Conservation (phyloP, 2,888 invertebrate species). For the Eilema griseolum region DNA sequence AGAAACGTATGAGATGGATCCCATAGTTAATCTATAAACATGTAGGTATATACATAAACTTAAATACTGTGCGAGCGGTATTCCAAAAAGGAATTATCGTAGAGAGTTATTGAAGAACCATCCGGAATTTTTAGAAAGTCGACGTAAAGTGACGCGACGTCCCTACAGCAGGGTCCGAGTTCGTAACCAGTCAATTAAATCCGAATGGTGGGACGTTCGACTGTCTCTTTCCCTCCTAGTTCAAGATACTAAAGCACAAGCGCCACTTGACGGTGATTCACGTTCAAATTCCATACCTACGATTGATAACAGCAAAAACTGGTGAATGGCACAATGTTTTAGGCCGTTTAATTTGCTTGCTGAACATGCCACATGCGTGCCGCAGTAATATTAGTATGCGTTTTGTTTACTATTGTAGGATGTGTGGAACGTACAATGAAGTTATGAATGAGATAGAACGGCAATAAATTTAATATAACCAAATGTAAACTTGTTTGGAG, state of each 20-base stretch:
- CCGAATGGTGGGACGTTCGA: slow-evolving; percentile 79
- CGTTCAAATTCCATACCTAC: slow-evolving; percentile 83
- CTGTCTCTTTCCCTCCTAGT: slow-evolving; percentile 79
- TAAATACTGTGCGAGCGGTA: slow-evolving; percentile 51
- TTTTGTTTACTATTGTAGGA: slow-evolving; percentile 61
- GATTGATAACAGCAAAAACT: slow-evolving; percentile 83
- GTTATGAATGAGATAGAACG: slow-evolving; percentile 35
- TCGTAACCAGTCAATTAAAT: slow-evolving; percentile 86
- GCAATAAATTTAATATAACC: slow-evolving; percentile 1
- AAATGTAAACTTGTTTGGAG: neutral
- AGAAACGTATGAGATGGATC: neutral
- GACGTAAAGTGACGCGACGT: slow-evolving; percentile 80
- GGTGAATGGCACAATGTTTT: slow-evolving; percentile 81
- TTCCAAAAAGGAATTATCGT: slow-evolving; percentile 71
- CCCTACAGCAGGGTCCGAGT: slow-evolving; percentile 83
- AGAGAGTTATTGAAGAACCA: slow-evolving; percentile 70
- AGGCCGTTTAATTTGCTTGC: slow-evolving; percentile 75
- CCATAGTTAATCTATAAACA: slow-evolving; percentile 32
- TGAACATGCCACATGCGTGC: slow-evolving; percentile 68
- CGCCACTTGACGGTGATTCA: slow-evolving; percentile 86
- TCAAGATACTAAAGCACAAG: slow-evolving; percentile 76
- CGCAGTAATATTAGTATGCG: slow-evolving; percentile 63
- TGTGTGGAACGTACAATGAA: slow-evolving; percentile 45
- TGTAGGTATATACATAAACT: slow-evolving; percentile 28
- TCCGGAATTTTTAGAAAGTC: slow-evolving; percentile 84